phyloP scores from a whole-genome alignment of 2,113 vertebrate genomes.

The Colaptes auratus region DNA sequence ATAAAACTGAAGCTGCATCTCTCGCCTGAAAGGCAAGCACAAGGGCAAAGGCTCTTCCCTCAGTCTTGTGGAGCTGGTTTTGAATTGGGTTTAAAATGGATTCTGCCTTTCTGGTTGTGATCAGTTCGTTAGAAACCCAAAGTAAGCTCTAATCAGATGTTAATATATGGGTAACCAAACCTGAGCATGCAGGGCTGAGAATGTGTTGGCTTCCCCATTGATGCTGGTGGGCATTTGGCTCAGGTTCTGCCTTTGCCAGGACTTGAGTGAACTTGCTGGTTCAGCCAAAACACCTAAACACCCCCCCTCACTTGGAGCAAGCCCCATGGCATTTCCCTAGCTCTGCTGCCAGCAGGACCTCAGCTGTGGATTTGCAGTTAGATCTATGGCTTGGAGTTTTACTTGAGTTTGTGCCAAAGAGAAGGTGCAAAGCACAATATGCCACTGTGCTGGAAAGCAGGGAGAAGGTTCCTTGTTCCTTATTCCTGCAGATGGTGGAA shows the following conservation, averaged over 20 bases:
- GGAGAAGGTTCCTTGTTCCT: background rate
- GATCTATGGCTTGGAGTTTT: background rate
- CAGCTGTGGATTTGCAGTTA: background rate
- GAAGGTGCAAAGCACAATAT: background rate
- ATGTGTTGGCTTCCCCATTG: background rate
- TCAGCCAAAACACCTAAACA: conserved; percentile 22
- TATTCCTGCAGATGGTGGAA: background rate
- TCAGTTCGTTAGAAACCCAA: background rate
- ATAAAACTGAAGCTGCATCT: background rate
- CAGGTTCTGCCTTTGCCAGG: background rate
- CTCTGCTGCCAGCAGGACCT: conserved; percentile 48
- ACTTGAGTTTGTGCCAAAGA: conserved; percentile 6
- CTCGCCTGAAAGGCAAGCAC: background rate
- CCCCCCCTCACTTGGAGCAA: conserved; percentile 4
- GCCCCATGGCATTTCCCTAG: conserved; percentile 11
- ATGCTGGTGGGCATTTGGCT: conserved; percentile 49
- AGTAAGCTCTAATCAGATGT: background rate
- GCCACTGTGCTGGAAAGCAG: background rate
- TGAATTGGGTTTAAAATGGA: background rate
- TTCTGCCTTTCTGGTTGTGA: background rate
- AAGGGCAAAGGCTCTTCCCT: background rate
- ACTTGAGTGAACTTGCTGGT: conserved; percentile 42
- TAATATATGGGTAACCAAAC: background rate
- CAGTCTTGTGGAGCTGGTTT: background rate
- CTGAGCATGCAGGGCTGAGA: background rate